Conservation (phyloP, 1,140 invertebrate species). For the Pseudobourletiella spinata region DNA sequence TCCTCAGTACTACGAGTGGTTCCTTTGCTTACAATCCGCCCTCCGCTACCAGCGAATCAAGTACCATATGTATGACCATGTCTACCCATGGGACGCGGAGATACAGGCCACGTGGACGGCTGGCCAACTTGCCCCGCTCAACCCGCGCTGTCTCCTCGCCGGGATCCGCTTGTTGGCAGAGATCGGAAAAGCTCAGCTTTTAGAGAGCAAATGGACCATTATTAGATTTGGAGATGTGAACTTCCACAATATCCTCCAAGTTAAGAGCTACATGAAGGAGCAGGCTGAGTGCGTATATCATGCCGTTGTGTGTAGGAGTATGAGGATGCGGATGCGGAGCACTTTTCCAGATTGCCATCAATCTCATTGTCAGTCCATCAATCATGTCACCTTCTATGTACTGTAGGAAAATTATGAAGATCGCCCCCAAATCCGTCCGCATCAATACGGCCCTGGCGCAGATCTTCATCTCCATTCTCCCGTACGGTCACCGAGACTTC, state of each 20-base stretch:
- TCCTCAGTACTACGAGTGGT: background rate
- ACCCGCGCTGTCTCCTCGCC: background rate
- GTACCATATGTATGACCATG: background rate
- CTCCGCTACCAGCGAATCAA: background rate
- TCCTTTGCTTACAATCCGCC: background rate
- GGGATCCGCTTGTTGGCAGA: background rate
- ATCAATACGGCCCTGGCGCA: background rate
- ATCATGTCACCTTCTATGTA: too few relatives aligned
- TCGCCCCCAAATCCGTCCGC: background rate
- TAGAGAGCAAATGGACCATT: background rate
- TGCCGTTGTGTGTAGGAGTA: background rate
- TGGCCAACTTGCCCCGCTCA: background rate
- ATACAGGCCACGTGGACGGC: background rate
- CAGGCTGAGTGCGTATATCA: background rate
- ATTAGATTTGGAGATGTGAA: background rate
- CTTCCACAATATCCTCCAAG: background rate
- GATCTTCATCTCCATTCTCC: background rate
- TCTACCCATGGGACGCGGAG: conserved; percentile 2
- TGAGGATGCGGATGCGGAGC: too few relatives aligned
- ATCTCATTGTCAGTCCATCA: too few relatives aligned
- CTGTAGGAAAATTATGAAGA: background rate
- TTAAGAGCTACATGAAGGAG: background rate
- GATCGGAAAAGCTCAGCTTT: background rate
- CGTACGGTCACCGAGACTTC: background rate
- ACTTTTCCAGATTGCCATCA: too few relatives aligned